Conservation (phyloP, 2,888 invertebrate species). For the Teleiodes luculella region DNA sequence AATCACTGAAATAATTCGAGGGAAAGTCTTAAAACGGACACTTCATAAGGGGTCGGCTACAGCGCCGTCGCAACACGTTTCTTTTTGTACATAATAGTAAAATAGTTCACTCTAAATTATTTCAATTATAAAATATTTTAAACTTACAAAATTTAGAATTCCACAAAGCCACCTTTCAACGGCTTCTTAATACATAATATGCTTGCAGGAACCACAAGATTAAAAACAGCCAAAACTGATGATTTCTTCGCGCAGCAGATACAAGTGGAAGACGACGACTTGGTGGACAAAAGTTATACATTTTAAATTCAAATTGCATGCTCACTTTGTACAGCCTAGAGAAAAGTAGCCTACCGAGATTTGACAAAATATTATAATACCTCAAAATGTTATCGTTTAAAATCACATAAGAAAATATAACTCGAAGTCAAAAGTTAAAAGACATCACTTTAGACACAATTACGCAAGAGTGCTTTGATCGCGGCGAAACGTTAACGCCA, state of each 20-base stretch:
- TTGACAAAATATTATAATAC: background rate
- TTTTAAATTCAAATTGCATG: slow-evolving; percentile 1
- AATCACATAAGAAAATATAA: slow-evolving; percentile 9
- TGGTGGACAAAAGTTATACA: slow-evolving; percentile 26
- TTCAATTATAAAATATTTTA: background rate
- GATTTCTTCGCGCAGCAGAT: slow-evolving; percentile 23
- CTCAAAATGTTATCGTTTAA: background rate
- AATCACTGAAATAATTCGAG: slow-evolving; percentile 43
- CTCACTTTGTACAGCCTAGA: slow-evolving; percentile 5
- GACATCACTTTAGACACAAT: background rate
- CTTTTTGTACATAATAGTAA: background rate
- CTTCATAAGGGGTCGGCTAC: slow-evolving; percentile 24
- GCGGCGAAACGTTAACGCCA: background rate
- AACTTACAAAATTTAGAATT: slow-evolving; percentile 1
- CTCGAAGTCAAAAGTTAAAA: background rate
- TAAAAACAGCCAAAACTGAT: background rate
- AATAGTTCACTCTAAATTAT: background rate
- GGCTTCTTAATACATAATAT: background rate
- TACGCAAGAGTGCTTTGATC: background rate
- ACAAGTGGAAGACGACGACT: slow-evolving; percentile 51
- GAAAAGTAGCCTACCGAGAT: background rate
- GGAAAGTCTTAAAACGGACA: slow-evolving; percentile 32
- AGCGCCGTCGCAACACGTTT: background rate
- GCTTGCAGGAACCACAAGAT: background rate
- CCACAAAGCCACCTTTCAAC: background rate